These are phyloP conservation scores for Silurus aristotelis DNA, from an alignment of 2,797 vertebrate genomes.

Conservation along the genomic window DNA sequence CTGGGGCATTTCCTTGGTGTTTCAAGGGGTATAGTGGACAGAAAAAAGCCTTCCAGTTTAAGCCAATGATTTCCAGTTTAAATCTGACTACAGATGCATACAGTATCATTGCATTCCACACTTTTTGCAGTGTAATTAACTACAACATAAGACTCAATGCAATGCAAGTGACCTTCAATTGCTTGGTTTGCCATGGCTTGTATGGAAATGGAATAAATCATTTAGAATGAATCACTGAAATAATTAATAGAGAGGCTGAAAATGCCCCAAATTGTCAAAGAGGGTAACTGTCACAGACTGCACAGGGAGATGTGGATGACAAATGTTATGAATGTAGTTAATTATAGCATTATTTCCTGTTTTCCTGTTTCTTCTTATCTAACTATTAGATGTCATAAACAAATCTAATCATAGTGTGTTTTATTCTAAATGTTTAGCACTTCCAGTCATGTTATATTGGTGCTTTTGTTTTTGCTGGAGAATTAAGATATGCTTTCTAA, in stretches of 20 bases:
- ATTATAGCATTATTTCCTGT: background rate
- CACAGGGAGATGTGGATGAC: background rate
- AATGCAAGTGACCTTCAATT: background rate
- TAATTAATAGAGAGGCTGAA: background rate
- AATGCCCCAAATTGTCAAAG: background rate
- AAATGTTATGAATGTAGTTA: background rate
- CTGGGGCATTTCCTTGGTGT: background rate
- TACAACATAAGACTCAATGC: background rate
- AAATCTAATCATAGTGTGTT: background rate
- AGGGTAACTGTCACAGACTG: background rate
- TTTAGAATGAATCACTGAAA: constrained; percentile 11
- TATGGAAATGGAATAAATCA: constrained; percentile 14
- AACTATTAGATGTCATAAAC: background rate
- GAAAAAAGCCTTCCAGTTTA: background rate
- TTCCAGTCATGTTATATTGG: background rate
- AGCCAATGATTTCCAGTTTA: background rate
- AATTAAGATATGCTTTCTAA: background rate
- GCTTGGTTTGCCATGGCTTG: background rate
- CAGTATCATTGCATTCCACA: background rate
- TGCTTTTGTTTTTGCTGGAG: background rate
- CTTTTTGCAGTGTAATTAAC: background rate
- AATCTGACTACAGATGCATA: background rate
- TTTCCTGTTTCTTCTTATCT: background rate
- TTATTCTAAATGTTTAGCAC: constrained; percentile 6
- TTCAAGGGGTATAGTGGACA: background rate